phyloP scores from a whole-genome alignment of 2,113 vertebrate genomes.

The Anolis carolinensis region DNA sequence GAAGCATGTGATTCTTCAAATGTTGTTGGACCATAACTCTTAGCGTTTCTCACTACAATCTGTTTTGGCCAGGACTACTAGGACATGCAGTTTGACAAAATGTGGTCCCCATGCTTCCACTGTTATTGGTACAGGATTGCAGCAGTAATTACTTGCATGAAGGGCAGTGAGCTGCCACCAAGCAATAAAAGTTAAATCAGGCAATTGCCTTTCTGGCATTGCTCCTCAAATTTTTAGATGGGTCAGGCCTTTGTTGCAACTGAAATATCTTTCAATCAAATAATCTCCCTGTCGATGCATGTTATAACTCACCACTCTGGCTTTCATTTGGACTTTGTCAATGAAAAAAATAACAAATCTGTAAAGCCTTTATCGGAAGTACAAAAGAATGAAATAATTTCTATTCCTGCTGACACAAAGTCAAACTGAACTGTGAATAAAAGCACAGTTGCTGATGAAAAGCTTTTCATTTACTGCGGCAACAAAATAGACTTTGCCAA shows the following conservation, averaged over 20 bases:
- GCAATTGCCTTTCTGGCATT: slow-evolving; percentile 23
- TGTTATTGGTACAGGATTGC: background rate
- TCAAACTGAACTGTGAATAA: slow-evolving; percentile 48
- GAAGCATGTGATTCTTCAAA: too few relatives aligned
- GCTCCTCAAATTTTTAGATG: slow-evolving; percentile 48
- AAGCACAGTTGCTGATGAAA: slow-evolving; percentile 41
- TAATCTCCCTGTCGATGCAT: slow-evolving; percentile 26
- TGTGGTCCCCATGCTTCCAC: background rate
- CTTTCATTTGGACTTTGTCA: slow-evolving; percentile 55
- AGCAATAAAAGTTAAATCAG: slow-evolving; percentile 41
- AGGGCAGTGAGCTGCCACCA: background rate
- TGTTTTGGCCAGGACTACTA: too few relatives aligned
- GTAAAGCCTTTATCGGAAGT: slow-evolving; percentile 50
- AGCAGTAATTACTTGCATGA: background rate
- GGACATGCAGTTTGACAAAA: too few relatives aligned
- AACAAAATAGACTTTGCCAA: slow-evolving; percentile 12
- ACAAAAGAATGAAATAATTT: slow-evolving; percentile 52
- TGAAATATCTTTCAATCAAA: slow-evolving; percentile 55
- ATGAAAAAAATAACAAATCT: slow-evolving; percentile 44
- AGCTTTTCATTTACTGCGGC: slow-evolving; percentile 27
- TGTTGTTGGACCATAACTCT: too few relatives aligned
- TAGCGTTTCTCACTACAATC: too few relatives aligned
- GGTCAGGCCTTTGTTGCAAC: slow-evolving; percentile 29
- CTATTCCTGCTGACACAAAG: slow-evolving; percentile 52
- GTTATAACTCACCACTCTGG: slow-evolving; percentile 44